These are phyloP conservation scores for Scatophagus argus DNA, from an alignment of 2,113 vertebrate species.

Conservation along the genomic window DNA sequence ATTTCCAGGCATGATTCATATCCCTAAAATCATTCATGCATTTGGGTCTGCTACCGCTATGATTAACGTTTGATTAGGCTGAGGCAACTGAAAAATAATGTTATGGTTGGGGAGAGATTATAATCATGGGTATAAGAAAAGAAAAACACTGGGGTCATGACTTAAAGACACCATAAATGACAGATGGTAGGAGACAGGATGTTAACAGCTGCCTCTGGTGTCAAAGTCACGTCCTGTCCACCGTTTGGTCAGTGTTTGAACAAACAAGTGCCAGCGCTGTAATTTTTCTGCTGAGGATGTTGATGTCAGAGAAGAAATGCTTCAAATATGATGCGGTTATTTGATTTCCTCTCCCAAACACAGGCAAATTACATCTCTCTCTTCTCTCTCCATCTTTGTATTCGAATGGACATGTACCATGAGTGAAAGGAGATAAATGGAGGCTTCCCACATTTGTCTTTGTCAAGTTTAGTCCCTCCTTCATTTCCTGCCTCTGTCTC, in stretches of 20 bases:
- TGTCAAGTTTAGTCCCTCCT: conserved; percentile 43
- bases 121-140: background rate
- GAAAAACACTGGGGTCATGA: background rate
- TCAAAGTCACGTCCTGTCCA: background rate
- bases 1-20: background rate
- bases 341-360: conserved; percentile 5
- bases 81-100: background rate
- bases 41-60: background rate
- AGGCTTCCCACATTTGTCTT: conserved; percentile 45
- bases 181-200: background rate
- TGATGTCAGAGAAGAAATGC: background rate
- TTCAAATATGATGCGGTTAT: background rate
- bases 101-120: too few relatives aligned
- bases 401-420: conserved; percentile 13
- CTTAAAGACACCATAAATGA: background rate
- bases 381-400: background rate
- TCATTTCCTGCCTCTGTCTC: conserved; percentile 40
- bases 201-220: background rate
- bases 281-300: background rate
- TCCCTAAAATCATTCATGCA: too few relatives aligned
- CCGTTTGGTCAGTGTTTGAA: background rate
- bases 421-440: conserved; percentile 34
- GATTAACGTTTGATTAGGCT: background rate
- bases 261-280: background rate
- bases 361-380: background rate